Evolutionary conservation across 2,888 invertebrate species (phyloP), one percentile per base, ranked within the genome.

Genomic region (Leptopilina drosophilae): DNA sequence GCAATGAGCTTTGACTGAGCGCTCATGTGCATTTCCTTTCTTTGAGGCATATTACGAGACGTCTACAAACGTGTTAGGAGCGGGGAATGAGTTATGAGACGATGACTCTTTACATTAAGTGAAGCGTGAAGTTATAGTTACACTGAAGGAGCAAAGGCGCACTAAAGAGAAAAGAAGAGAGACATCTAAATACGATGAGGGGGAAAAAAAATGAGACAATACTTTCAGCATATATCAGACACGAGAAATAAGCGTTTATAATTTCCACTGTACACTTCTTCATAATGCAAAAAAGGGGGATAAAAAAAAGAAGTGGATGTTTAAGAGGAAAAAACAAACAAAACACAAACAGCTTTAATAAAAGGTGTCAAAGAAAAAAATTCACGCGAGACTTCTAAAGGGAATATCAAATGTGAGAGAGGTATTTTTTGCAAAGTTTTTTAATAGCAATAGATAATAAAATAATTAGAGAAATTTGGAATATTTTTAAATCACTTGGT

Each of bases 1-100:
- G 33, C 4, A 53, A 69, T 69, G 26, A 69, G 53, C 73, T 56
- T 73, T 73, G 73, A 53, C 73, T 56, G 73, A n/a, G 73, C 56
- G 53, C 53, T 73, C 73, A 73, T 73, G 56, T 73, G 73, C 73
- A 73, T 73, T 73, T 73, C 73, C 73, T 73, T 73, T 73, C 53
- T 73, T 26, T 20, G 53, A 7, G 14, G 46, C 53, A 20, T 20
- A 69, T 69, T 69, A 69, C 14, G 73, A 73, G 73, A 73, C 73
- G 73, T 56, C 73, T 73, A 56, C 8, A 73, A 73, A 56, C n/a
- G 53, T 33, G 33, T 14, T 26, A 69, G 69, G 56, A 53, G 26
- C 69, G 33, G n/a, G 49, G 69, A 8, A 5, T 56, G 53, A 33
- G 56, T 56, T 73, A 46, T 67, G 73, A 73, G 73, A 73, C 56